Evolutionary conservation across 1,140 invertebrate species (phyloP), one percentile per base, ranked within the genome.

Genomic region (Rhizoglyphus robini): DNA sequence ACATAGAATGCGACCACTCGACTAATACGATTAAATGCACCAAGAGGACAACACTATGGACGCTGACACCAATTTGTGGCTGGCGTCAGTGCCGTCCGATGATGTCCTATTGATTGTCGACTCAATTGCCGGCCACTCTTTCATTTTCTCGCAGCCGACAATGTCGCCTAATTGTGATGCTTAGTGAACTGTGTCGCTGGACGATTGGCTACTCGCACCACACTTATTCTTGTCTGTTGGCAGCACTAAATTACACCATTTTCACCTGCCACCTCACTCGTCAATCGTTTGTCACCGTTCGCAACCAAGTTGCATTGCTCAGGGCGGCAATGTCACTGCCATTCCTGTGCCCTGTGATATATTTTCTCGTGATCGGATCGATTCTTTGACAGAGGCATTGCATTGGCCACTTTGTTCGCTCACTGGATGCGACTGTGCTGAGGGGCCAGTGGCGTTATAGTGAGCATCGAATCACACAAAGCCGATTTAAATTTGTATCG

Each of bases 401-500:
- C n/a, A n/a, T n/a, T n/a, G n/a, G n/a, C n/a, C n/a, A n/a, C n/a
- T n/a, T n/a, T n/a, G n/a, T n/a, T n/a, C n/a, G n/a, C n/a, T n/a
- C n/a, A n/a, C n/a, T n/a, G n/a, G n/a, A n/a, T n/a, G n/a, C n/a
- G n/a, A n/a, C n/a, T n/a, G n/a, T n/a, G n/a, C n/a, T n/a, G n/a
- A n/a, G n/a, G n/a, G n/a, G n/a, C n/a, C n/a, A n/a, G n/a, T n/a
- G n/a, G n/a, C n/a, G 36, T 41, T 18, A 41, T 11, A 41, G 36
- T 41, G 8, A 41, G 36, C 18, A 8, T 41, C 36, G 36, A 41
- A 54, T 54, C 51, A 27, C 23, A 32, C 31, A 54, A 54, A 54
- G 51, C 51, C 51, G 51, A 54, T 54, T 54, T 54, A 54, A 54
- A 54, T 27, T 54, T 54, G 51, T 54, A 54, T 5, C 23, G 51